A percentile compares a stretch with the other conserved stretches of the same genome.
Conservation (phyloP, 2,888 invertebrate genomes). For the Dynastes hyllus region DNA sequence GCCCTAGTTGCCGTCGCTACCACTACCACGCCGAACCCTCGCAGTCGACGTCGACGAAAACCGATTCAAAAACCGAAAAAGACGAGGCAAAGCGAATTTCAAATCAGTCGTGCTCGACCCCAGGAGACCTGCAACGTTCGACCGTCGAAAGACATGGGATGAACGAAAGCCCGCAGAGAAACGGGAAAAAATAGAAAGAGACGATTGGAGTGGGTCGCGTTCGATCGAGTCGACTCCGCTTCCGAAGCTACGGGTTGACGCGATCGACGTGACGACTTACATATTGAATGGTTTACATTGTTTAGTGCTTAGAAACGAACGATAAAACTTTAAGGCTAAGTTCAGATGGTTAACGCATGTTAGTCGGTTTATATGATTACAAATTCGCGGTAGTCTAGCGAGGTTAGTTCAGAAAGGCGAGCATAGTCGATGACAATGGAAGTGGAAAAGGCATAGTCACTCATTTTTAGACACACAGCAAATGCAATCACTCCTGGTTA, state of each 20-base stretch:
- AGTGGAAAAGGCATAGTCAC: too few species aligned
- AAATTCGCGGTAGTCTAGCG: too few species aligned
- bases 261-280: too few species aligned
- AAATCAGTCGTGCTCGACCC: constrained; percentile 58
- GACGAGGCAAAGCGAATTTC: constrained; percentile 58
- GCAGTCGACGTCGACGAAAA: constrained; percentile 3
- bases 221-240: not conserved
- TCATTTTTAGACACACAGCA: too few species aligned
- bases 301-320: too few species aligned
- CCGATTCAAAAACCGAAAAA: constrained; percentile 54
- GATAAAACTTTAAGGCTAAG: too few species aligned
- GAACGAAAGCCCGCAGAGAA: not conserved
- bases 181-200: constrained; percentile 12
- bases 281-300: too few species aligned
- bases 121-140: constrained; percentile 50
- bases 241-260: not conserved
- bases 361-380: too few species aligned
- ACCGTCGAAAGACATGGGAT: constrained; percentile 4
- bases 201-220: constrained; percentile 4
- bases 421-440: too few species aligned
- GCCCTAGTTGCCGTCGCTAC: not conserved
- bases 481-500: too few species aligned
- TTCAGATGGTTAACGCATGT: too few species aligned
- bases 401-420: too few species aligned
- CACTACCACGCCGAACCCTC: not conserved